Conservation (phyloP, 1,140 invertebrate species). For the Drosophila bipectinata region DNA sequence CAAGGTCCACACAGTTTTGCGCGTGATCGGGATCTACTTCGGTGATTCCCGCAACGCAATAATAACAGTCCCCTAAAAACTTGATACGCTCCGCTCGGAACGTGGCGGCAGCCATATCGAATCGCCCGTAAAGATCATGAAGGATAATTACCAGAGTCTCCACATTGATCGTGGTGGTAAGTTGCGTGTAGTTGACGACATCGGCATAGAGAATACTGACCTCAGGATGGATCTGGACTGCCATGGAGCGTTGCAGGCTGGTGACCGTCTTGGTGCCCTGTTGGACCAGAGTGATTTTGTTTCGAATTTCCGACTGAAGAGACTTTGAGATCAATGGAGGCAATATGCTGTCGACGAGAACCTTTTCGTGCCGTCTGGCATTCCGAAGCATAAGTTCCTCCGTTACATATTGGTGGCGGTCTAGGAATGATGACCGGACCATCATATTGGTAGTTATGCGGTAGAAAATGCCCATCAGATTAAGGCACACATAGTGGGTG, state of each 20-base stretch:
- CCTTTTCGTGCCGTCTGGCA: slow-evolving; percentile 93
- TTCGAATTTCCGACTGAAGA: slow-evolving; percentile 90
- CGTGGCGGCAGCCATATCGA: slow-evolving; percentile 93
- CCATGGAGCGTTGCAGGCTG: slow-evolving; percentile 88
- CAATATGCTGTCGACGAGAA: slow-evolving; percentile 93
- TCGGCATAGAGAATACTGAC: slow-evolving; percentile 98
- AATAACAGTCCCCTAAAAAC: slow-evolving; percentile 96
- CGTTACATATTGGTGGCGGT: slow-evolving; percentile 92
- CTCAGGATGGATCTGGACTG: slow-evolving; percentile 93
- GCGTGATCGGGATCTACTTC: slow-evolving; percentile 90
- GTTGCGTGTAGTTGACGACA: slow-evolving; percentile 96
- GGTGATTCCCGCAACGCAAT: slow-evolving; percentile 94
- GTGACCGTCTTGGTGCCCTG: background rate
- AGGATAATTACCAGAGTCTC: slow-evolving; percentile 94
- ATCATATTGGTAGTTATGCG: slow-evolving; percentile 93
- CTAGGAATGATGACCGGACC: slow-evolving; percentile 93
- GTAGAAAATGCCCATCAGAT: slow-evolving; percentile 92
- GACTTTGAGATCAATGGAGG: slow-evolving; percentile 92
- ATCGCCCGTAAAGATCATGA: slow-evolving; percentile 96
- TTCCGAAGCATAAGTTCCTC: slow-evolving; percentile 91
- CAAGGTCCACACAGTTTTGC: slow-evolving; percentile 93
- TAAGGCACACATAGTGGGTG: slow-evolving; percentile 90
- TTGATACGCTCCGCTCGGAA: slow-evolving; percentile 92
- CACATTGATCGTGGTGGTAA: slow-evolving; percentile 92
- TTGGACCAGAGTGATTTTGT: slow-evolving; percentile 85